A percentile compares a stretch with the other conserved stretches of the same genome.
Conservation (phyloP, 2,113 vertebrate genomes). For the Eurypyga helias region DNA sequence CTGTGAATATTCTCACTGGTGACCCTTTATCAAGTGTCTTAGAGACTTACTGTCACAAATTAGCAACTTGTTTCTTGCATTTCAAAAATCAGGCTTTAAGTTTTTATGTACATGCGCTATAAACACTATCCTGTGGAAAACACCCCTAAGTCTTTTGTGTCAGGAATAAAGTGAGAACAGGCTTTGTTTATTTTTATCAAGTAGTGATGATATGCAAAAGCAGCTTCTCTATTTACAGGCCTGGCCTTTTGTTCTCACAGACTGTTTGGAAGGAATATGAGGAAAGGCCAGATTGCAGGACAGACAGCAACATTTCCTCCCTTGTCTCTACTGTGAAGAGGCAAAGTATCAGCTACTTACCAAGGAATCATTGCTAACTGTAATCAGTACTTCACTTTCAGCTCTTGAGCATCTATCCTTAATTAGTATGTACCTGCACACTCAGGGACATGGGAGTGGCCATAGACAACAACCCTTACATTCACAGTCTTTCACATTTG, state of each 20-base stretch:
- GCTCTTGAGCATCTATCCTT: neutral
- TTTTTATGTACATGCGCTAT: neutral
- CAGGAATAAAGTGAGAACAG: slow-evolving; percentile 3
- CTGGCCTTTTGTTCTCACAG: neutral
- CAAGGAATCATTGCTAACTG: neutral
- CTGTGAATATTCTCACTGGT: neutral
- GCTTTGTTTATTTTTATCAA: neutral
- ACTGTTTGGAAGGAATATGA: neutral
- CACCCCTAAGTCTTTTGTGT: neutral
- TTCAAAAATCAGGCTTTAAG: neutral
- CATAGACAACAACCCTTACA: neutral
- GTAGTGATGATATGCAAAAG: neutral
- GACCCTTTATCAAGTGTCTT: neutral
- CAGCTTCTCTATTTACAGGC: neutral
- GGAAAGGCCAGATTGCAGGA: neutral
- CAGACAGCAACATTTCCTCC: neutral
- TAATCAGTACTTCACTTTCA: neutral
- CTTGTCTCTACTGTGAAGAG: neutral
- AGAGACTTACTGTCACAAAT: neutral
- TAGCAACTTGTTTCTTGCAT: neutral
- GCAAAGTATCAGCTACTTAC: neutral
- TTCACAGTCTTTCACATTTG: neutral
- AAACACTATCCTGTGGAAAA: neutral
- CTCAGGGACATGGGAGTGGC: neutral
- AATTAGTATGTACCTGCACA: neutral